These are phyloP conservation scores for Marcusenius ussheri DNA, from an alignment of 2,113 vertebrate species.

Conservation along the genomic window DNA sequence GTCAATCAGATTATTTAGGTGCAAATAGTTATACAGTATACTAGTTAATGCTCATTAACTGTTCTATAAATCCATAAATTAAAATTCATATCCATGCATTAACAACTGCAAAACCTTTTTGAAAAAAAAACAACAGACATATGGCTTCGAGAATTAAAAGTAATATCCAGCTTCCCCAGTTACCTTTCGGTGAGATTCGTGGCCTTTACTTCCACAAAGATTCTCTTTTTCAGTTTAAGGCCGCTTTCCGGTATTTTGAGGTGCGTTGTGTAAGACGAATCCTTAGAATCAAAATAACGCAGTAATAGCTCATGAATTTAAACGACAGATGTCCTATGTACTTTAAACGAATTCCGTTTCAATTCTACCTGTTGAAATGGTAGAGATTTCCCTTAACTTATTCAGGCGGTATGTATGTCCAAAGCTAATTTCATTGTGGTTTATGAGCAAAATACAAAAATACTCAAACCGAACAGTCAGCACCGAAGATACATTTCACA, in stretches of 20 bases:
- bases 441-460: background rate
- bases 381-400: background rate
- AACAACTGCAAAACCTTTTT: background rate
- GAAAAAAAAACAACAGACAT: background rate
- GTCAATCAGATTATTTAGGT: background rate
- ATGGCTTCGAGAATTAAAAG: background rate
- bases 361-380: background rate
- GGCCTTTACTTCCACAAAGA: conserved; percentile 57
- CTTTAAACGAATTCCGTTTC: background rate
- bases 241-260: conserved; percentile 47
- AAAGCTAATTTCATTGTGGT: background rate
- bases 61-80: background rate
- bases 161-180: background rate
- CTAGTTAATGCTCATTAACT: background rate
- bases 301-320: background rate
- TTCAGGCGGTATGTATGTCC: background rate
- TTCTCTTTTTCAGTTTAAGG: conserved; percentile 55
- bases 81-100: background rate
- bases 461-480: background rate
- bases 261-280: conserved; percentile 30
- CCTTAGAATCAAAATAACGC: conserved; percentile 30
- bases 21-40: background rate
- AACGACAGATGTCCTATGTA: background rate
- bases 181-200: conserved; percentile 59
- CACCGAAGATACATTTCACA: background rate